Base-by-base conservation (phyloP, 2,888 invertebrate species). In the Stenolophus ochropezus region DNA sequence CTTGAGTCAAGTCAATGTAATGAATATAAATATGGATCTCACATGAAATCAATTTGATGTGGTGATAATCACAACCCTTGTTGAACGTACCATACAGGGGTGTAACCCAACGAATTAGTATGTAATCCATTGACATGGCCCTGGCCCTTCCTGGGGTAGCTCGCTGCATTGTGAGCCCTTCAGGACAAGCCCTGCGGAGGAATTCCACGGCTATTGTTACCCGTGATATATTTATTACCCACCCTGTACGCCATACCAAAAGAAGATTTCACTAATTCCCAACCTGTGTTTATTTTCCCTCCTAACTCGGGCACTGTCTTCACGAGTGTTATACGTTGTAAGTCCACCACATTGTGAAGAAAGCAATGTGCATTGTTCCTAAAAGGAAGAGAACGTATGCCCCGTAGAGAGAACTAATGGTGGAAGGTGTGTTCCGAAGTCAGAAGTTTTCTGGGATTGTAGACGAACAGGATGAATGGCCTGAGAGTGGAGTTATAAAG, bases 81-180 rank as follows among this genome's bases (percentile, higher is more conserved):
- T 58, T 71, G 51, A 53, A 79, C 51, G 53, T 69, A 69, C 27
- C 27, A 25, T 14, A 42, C 47, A 69, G 56, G 69, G 65, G 78
- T 69, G 78, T 79, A 79, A 84, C 83, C 84, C 83, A 84, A 85
- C 85, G 85, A 85, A 85, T 85, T 85, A 85, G 84, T 84, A 84
- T 83, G 82, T 85, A 85, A 85, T 85, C 85, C 84, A 85, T 85
- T 85, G 84, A 83, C 83, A 85, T 84, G 85, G 81, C 84, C 82
- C 71, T 79, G 21, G 69, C n/a, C 27, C 33, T 49, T 71, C 79
- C 79, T 79, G 21, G 65, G 65, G 27, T 65, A 58, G 58, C 33
- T 23, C 25, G 61, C 77, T 20, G 42, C 77, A 77, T 77, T 77
- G 77, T 77, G n/a, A 47, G 8, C 58, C 58, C 77, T 77, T 77